Evolutionary conservation across 2,797 vertebrate genomes (phyloP).

Genomic region (Chloroceryle inda): DNA sequence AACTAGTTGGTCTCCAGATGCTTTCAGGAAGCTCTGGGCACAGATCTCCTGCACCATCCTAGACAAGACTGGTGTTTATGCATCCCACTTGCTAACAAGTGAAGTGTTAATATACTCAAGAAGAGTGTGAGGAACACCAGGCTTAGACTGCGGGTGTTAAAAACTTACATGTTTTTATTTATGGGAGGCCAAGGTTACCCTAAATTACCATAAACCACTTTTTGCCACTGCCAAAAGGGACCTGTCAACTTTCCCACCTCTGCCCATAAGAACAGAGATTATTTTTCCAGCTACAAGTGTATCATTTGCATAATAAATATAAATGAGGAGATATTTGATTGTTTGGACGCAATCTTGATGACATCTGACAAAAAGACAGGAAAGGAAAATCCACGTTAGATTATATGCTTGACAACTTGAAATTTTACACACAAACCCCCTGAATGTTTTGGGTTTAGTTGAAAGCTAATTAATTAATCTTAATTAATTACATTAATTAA

Average conservation of each 20-base stretch:
- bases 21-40: background rate
- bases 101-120: slow-evolving; percentile 1
- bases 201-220: slow-evolving; percentile 10
- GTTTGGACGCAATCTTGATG: background rate
- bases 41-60: background rate
- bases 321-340: background rate
- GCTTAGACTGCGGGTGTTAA: background rate
- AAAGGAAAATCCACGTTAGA: background rate
- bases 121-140: background rate
- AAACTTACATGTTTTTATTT: slow-evolving; percentile 13
- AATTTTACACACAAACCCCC: background rate
- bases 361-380: background rate
- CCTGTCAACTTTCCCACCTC: slow-evolving; percentile 18
- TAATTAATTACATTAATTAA: background rate
- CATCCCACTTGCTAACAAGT: background rate
- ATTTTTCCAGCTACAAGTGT: slow-evolving; percentile 1
- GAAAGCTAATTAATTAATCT: background rate
- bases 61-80: background rate
- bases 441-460: background rate
- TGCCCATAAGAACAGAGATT: background rate
- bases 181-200: background rate
- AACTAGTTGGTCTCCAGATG: background rate
- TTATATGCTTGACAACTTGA: background rate
- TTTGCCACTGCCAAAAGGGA: background rate
- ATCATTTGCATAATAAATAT: slow-evolving; percentile 35